Percentiles rank a stretch among this genome's conserved stretches.
These are phyloP conservation scores for Formicarius rufipectus DNA, from an alignment of 2,113 vertebrate species.

Conservation along the genomic window DNA sequence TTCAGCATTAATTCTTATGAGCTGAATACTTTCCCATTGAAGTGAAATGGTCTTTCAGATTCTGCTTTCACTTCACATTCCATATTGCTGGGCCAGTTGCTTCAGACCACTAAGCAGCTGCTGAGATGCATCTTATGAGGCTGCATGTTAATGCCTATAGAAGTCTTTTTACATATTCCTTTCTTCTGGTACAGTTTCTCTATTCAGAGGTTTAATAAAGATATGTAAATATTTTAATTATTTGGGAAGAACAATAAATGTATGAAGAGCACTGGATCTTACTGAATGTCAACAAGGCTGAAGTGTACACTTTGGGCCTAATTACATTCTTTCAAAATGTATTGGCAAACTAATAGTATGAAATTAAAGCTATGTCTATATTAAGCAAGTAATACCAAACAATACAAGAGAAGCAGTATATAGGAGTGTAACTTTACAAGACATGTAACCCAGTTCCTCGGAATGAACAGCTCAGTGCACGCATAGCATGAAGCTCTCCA, in stretches of 20 bases:
- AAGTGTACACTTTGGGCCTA: not conserved
- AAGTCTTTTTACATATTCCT: not conserved
- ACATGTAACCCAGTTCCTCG: not conserved
- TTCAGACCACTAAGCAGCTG: not conserved
- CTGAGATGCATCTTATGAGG: not conserved
- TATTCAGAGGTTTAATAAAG: not conserved
- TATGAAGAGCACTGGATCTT: not conserved
- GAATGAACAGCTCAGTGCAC: not conserved
- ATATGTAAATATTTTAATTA: not conserved
- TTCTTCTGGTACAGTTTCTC: not conserved
- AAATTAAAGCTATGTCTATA: not conserved
- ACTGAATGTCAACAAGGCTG: not conserved
- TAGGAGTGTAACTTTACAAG: not conserved
- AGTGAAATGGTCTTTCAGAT: not conserved
- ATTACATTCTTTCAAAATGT: not conserved
- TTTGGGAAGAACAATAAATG: not conserved
- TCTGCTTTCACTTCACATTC: not conserved
- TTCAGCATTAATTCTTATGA: not conserved
- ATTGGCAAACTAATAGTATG: not conserved
- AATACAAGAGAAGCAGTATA: not conserved
- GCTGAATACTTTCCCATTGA: not conserved
- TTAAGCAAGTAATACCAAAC: not conserved
- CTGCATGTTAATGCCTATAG: not conserved
- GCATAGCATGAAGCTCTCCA: rapidly evolving
- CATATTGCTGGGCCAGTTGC: not conserved